Evolutionary conservation across 2,888 invertebrate genomes (phyloP).

Genomic region (Hyalella azteca): DNA sequence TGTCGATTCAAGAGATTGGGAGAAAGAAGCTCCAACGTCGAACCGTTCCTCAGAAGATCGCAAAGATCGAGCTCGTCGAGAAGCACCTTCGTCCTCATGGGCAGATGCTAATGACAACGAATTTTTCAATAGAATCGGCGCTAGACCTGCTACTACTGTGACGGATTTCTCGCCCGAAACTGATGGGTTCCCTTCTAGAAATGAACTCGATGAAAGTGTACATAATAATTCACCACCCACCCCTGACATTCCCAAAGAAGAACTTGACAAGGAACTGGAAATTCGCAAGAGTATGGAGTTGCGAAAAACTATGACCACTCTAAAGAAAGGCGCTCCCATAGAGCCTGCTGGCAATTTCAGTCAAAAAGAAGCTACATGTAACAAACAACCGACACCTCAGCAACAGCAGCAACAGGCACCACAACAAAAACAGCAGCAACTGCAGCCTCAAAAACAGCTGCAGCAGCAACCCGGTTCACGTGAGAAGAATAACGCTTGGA

Average conservation of each 20-base stretch:
- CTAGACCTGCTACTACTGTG: background rate
- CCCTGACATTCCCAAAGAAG: background rate
- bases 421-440: background rate
- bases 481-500: conserved; percentile 12
- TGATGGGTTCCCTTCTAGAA: conserved; percentile 67
- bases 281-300: conserved; percentile 41
- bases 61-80: background rate
- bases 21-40: background rate
- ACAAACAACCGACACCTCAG: background rate
- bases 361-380: background rate
- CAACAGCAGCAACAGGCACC: background rate
- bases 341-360: background rate
- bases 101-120: conserved; percentile 1
- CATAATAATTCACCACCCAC: background rate
- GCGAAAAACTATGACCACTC: conserved; percentile 57
- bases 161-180: conserved; percentile 69
- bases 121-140: background rate
- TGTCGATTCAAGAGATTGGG: background rate
- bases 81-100: conserved; percentile 1
- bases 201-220: conserved; percentile 47
- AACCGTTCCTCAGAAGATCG: conserved; percentile 18
- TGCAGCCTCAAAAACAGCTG: background rate
- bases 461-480: background rate
- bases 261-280: conserved; percentile 24
- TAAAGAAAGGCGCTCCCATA: conserved; percentile 41